Percentiles rank a stretch among this genome's conserved stretches.
These are phyloP conservation scores for Agraylea sexmaculata DNA, from an alignment of 1,140 invertebrate genomes.

Conservation along the genomic window DNA sequence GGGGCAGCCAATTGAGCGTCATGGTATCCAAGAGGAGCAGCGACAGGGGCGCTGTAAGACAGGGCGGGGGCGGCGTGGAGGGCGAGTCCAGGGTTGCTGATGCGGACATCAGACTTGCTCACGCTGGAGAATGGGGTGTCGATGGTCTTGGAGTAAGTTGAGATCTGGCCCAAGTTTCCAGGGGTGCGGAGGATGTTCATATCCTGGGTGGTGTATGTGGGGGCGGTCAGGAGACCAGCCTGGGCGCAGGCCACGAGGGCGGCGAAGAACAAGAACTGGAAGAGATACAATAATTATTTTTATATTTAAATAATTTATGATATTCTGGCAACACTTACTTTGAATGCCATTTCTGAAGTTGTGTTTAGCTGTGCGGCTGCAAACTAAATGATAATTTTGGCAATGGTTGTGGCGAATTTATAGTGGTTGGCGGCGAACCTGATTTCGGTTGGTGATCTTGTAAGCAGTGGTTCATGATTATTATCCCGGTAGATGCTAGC, in stretches of 20 bases:
- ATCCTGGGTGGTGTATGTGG: slow-evolving; percentile 45
- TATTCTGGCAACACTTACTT: no score
- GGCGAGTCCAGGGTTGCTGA: slow-evolving; percentile 47
- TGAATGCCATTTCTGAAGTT: no score
- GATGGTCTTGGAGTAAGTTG: slow-evolving; percentile 50
- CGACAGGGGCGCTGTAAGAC: slow-evolving; percentile 22
- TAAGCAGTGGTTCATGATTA: no score
- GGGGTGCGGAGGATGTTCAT: slow-evolving; percentile 48
- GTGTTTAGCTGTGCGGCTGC: no score
- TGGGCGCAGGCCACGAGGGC: slow-evolving; percentile 8
- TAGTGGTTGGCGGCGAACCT: no score
- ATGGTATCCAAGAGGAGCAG: no score
- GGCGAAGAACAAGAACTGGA: slow-evolving; percentile 7
- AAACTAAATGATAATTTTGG: no score
- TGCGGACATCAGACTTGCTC: slow-evolving; percentile 47
- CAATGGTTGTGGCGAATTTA: no score
- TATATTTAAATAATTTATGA: no score
- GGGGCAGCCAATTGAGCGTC: slow-evolving; percentile 22
- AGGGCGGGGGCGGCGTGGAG: slow-evolving; percentile 22
- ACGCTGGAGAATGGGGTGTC: slow-evolving; percentile 56
- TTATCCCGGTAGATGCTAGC: no score
- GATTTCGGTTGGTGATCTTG: no score
- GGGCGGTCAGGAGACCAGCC: slow-evolving; percentile 28
- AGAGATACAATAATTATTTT: slow-evolving; percentile 2
- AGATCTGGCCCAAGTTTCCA: slow-evolving; percentile 50